Evolutionary conservation across 2,888 invertebrate genomes (phyloP), one percentile per base, ranked within the genome.

Genomic region (Pyrocoelia pectoralis): DNA sequence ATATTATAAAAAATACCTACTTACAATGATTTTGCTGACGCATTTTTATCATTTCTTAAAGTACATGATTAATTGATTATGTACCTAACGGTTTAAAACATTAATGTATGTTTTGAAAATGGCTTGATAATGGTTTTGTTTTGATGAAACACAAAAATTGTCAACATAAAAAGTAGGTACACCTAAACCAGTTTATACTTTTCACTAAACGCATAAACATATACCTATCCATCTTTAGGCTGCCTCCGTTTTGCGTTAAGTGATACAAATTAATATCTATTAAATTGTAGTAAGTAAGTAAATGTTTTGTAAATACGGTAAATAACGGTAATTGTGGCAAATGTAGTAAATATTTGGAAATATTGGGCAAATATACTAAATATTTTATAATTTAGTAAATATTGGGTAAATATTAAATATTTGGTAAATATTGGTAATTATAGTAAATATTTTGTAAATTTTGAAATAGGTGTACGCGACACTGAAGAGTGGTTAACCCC

Each of bases 271-370:
- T 38, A 38, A 38, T 38, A 38, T 24, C 24, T 24, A 24, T 38
- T 38, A 38, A 38, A 38, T 8, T 38, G 38, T 38, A n/a, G n/a
- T n/a, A n/a, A 38, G 38, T 9, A 38, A n/a, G 5, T 38, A 38
- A 38, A 38, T 38, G 38, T 38, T 38, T 38, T 5, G 38, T 38
- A 38, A 38, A 38, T 38, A 38, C 38, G 38, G 38, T 38, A 38
- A 38, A 38, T 38, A 38, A 38, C 38, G 38, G 38, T 38, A 38
- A 38, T 38, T 38, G n/a, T 38, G 38, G 38, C 38, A 38, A 38
- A 38, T 38, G 38, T 38, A 38, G 38, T 38, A 38, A 38, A 38
- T 38, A 38, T 38, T 38, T n/a, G 38, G 3, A 38, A 38, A 38
- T 38, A 38, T 38, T 38, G 12, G 38, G 38, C 38, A 38, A 38